These are phyloP conservation scores for Patella depressa DNA, from an alignment of 2,888 invertebrate genomes.

Conservation along the genomic window DNA sequence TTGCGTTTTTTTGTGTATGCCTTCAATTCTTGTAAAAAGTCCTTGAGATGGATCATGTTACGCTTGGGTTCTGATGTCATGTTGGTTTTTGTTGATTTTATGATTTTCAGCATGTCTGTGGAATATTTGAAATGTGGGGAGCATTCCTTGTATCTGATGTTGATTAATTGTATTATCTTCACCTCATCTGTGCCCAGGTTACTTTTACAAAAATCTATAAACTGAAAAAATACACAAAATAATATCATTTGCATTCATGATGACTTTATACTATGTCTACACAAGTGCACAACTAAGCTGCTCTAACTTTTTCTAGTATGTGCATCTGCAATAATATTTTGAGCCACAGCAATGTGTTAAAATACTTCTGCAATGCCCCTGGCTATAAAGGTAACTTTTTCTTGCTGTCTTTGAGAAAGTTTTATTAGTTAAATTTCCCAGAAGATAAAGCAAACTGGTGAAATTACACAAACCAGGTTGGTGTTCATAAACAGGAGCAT, in stretches of 20 bases:
- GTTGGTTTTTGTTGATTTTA: slow-evolving; percentile 39
- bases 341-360: no score
- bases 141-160: slow-evolving; percentile 52
- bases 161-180: slow-evolving; percentile 46
- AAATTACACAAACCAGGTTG: no score
- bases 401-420: no score
- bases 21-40: slow-evolving; percentile 57
- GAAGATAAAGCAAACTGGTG: no score
- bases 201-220: slow-evolving; percentile 48
- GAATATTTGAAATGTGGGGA: slow-evolving; percentile 44
- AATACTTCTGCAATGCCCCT: no score
- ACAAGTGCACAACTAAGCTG: no score
- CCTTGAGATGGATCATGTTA: slow-evolving; percentile 56
- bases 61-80: slow-evolving; percentile 44
- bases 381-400: no score
- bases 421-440: no score
- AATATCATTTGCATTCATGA: background rate
- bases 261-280: no score
- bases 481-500: no score
- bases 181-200: slow-evolving; percentile 38
- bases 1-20: slow-evolving; percentile 32
- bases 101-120: slow-evolving; percentile 41
- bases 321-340: no score
- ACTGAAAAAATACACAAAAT: slow-evolving; percentile 48
- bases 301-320: no score